Evolutionary conservation across 2,888 invertebrate species (phyloP).

Genomic region (Diloba caeruleocephala): DNA sequence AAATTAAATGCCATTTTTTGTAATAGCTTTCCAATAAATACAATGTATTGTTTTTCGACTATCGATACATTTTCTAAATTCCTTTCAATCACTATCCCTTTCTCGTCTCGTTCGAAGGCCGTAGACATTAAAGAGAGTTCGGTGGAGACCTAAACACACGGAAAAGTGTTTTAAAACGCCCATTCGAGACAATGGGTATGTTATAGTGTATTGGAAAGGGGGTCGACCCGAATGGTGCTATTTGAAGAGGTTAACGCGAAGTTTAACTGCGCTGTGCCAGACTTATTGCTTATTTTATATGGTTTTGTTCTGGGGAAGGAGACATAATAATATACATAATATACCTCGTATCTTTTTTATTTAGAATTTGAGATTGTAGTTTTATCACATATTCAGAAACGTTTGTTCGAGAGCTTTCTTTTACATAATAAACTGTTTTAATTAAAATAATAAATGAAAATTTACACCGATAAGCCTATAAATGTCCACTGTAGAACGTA

Average conservation of each 20-base stretch:
- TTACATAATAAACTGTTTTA: too few relatives aligned
- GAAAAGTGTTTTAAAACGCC: constrained; percentile 78
- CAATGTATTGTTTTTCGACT: background rate
- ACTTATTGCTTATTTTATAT: constrained; percentile 51
- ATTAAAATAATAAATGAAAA: too few relatives aligned
- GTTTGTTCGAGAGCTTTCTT: background rate
- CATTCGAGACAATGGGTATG: constrained; percentile 68
- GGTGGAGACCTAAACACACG: constrained; percentile 72
- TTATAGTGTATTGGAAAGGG: constrained; percentile 62
- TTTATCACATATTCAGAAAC: background rate
- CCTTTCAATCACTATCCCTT: constrained; percentile 24
- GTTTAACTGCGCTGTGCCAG: constrained; percentile 51
- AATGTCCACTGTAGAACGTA: too few relatives aligned
- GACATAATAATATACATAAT: background rate
- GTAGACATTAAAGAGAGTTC: constrained; percentile 56
- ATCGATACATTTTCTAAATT: constrained; percentile 18
- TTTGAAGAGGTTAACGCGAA: constrained; percentile 60
- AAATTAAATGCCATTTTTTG: too few relatives aligned
- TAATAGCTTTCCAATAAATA: too few relatives aligned
- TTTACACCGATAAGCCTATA: too few relatives aligned
- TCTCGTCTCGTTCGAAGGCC: constrained; percentile 39
- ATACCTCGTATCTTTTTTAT: background rate
- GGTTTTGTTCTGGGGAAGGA: constrained; percentile 22
- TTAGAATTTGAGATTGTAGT: background rate
- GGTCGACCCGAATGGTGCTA: constrained; percentile 51